These are phyloP conservation scores for Sturnus vulgaris DNA, from an alignment of 2,113 vertebrate species.

Conservation along the genomic window DNA sequence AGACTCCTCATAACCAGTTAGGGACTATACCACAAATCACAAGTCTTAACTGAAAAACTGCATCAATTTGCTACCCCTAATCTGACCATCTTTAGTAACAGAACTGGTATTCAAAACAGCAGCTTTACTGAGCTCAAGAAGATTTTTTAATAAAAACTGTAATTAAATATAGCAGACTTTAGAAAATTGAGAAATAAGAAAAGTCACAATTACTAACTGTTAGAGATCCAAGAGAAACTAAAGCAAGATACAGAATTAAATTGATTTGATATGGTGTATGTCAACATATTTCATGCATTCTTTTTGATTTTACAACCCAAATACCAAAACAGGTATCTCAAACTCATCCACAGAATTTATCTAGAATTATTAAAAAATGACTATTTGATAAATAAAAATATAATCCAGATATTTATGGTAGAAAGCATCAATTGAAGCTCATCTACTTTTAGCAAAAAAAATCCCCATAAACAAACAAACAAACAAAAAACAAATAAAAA, in stretches of 20 bases:
- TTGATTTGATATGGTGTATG: neutral
- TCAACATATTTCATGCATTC: neutral
- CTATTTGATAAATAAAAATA: neutral
- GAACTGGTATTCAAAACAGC: neutral
- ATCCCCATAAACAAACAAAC: rapidly evolving
- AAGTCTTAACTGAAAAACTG: neutral
- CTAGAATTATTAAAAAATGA: neutral
- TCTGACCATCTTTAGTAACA: neutral
- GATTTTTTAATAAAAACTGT: neutral
- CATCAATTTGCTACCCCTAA: neutral
- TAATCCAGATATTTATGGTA: neutral
- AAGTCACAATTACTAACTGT: neutral
- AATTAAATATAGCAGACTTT: neutral
- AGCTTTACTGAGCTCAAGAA: neutral
- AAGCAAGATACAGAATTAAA: neutral
- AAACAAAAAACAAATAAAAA: too few species aligned
- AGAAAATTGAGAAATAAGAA: neutral
- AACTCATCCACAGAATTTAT: neutral
- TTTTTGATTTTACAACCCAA: neutral
- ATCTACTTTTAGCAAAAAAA: neutral
- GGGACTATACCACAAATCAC: neutral
- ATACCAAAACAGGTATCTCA: neutral
- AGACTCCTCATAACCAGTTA: neutral
- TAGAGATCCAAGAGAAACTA: neutral
- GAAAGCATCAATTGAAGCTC: neutral